phyloP scores from a whole-genome alignment of 2,888 invertebrate genomes.

The Phalera bucephala region DNA sequence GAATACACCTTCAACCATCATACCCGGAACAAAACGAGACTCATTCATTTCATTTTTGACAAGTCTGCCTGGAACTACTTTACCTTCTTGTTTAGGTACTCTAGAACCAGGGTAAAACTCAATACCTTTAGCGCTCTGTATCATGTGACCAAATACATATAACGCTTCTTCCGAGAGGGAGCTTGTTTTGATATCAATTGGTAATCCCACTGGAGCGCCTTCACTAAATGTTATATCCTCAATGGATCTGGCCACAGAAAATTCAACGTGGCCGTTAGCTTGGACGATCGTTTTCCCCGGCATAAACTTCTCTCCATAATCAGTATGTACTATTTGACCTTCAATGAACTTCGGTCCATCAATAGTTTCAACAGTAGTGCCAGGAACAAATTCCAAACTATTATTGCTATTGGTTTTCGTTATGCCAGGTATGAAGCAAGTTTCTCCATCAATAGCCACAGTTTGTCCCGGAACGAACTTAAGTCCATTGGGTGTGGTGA shows the following conservation, averaged over 20 bases:
- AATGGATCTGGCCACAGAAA: constrained; percentile 82
- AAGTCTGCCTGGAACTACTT: constrained; percentile 85
- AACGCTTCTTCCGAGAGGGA: constrained; percentile 77
- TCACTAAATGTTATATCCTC: constrained; percentile 82
- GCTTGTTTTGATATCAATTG: constrained; percentile 82
- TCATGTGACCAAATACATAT: constrained; percentile 86
- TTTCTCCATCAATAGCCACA: constrained; percentile 73
- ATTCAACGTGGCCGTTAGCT: constrained; percentile 78
- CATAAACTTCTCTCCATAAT: constrained; percentile 84
- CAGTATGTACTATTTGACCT: constrained; percentile 85
- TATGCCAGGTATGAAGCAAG: constrained; percentile 84
- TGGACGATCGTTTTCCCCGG: constrained; percentile 83
- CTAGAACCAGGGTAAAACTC: constrained; percentile 85
- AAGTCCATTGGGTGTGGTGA: constrained; percentile 84
- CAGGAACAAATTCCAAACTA: constrained; percentile 82
- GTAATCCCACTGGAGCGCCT: constrained; percentile 79
- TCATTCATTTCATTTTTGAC: constrained; percentile 84
- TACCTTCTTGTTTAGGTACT: constrained; percentile 79
- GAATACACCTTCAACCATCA: constrained; percentile 86
- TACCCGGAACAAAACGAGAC: constrained; percentile 87
- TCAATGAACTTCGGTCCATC: constrained; percentile 86
- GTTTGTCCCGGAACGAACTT: constrained; percentile 87
- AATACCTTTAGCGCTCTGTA: constrained; percentile 85
- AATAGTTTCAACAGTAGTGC: constrained; percentile 84
- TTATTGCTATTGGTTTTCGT: constrained; percentile 66